Evolutionary conservation across 1,140 invertebrate species (phyloP).

Genomic region (Agrypnia vestita): DNA sequence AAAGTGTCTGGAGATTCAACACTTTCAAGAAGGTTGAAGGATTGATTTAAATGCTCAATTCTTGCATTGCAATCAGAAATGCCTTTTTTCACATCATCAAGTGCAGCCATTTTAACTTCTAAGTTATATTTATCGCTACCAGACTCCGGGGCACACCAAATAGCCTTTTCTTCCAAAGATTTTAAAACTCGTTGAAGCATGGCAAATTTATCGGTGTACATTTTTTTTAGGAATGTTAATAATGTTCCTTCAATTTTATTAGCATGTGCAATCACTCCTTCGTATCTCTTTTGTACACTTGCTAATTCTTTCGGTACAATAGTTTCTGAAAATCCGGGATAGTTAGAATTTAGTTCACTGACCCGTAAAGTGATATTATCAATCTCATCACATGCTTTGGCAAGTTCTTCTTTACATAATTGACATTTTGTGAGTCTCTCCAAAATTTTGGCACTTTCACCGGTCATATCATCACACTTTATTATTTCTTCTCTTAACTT

Average conservation of each 20-base stretch:
- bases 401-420: constrained; percentile 80
- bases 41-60: constrained; percentile 79
- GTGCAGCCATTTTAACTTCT: constrained; percentile 90
- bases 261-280: constrained; percentile 81
- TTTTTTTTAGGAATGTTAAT: constrained; percentile 88
- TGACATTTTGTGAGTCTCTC: constrained; percentile 84
- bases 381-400: constrained; percentile 77
- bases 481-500: constrained; percentile 89
- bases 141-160: constrained; percentile 93
- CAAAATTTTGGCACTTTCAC: constrained; percentile 88
- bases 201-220: constrained; percentile 88
- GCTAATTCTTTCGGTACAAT: constrained; percentile 86
- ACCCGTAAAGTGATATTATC: constrained; percentile 81
- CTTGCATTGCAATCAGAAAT: constrained; percentile 80
- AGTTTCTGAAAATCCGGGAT: constrained; percentile 85
- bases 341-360: constrained; percentile 81
- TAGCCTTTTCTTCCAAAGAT: constrained; percentile 89
- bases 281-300: constrained; percentile 84
- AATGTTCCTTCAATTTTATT: constrained; percentile 88
- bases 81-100: constrained; percentile 84
- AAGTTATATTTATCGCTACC: constrained; percentile 92
- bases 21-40: constrained; percentile 78
- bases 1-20: constrained; percentile 81
- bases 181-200: constrained; percentile 86
- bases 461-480: constrained; percentile 93